These are phyloP conservation scores for Procavia capensis DNA, from an alignment of 2,113 vertebrate species.

Conservation along the genomic window DNA sequence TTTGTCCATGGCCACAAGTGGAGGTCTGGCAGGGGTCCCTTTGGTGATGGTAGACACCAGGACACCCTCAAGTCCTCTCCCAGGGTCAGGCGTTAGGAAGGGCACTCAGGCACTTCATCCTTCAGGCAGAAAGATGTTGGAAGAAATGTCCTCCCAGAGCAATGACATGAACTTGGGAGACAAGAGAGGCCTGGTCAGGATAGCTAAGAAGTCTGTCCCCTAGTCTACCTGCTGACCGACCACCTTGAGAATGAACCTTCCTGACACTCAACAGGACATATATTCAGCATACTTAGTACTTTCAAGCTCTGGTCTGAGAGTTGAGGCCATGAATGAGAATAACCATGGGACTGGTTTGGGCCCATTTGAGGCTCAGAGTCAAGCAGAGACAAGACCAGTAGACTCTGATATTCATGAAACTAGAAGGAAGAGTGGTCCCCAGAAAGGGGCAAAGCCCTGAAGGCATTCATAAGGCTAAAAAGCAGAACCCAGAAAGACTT, in stretches of 20 bases:
- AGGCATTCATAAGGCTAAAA: background rate
- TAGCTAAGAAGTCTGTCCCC: background rate
- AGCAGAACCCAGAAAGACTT: background rate
- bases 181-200: background rate
- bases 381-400: background rate
- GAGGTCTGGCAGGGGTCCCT: background rate
- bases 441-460: background rate
- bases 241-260: rapidly evolving
- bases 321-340: background rate
- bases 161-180: background rate
- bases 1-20: background rate
- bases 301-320: background rate
- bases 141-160: background rate
- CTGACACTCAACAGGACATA: background rate
- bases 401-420: background rate
- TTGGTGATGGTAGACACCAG: background rate
- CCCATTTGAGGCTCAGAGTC: background rate
- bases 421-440: background rate
- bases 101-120: background rate
- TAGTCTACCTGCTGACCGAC: background rate
- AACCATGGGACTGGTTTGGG: background rate
- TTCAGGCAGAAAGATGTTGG: background rate
- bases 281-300: background rate
- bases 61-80: background rate
- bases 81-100: background rate